phyloP scores from a whole-genome alignment of 1,140 invertebrate genomes.

The Ceratina japonica region DNA sequence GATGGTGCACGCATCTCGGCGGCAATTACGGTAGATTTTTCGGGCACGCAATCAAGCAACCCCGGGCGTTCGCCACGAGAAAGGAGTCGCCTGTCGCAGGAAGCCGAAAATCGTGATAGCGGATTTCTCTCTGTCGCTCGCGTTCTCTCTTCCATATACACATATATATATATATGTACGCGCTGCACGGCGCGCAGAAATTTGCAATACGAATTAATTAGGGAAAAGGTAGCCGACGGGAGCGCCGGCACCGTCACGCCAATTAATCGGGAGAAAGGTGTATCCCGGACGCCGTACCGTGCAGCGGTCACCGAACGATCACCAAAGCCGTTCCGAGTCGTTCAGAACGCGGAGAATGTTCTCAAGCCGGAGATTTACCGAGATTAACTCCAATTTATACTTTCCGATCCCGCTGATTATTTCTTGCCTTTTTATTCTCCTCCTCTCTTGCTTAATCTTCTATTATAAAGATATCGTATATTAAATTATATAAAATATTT shows the following conservation, averaged over 20 bases:
- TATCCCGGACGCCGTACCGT: constrained; percentile 7
- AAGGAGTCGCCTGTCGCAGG: constrained; percentile 45
- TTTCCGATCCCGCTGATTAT: too few relatives aligned
- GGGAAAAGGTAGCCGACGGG: constrained; percentile 51
- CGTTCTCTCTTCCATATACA: neutral
- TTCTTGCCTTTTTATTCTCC: too few relatives aligned
- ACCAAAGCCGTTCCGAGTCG: neutral
- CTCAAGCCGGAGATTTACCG: too few relatives aligned
- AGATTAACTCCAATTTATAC: too few relatives aligned
- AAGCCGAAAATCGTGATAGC: constrained; percentile 45
- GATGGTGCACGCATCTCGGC: constrained; percentile 39
- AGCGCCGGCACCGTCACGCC: constrained; percentile 56
- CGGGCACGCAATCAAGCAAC: constrained; percentile 29
- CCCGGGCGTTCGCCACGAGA: neutral
- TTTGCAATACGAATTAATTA: constrained; percentile 66
- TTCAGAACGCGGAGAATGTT: neutral
- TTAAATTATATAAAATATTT: too few relatives aligned
- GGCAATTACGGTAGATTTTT: constrained; percentile 56
- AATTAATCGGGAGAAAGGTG: constrained; percentile 65
- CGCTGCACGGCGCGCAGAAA: constrained; percentile 38
- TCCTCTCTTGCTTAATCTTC: too few relatives aligned
- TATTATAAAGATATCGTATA: too few relatives aligned
- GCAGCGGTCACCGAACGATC: neutral
- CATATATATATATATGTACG: too few relatives aligned
- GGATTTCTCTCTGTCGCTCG: neutral